Base-by-base conservation (phyloP, 2,113 vertebrate species). In the Anser brachyrhynchus region DNA sequence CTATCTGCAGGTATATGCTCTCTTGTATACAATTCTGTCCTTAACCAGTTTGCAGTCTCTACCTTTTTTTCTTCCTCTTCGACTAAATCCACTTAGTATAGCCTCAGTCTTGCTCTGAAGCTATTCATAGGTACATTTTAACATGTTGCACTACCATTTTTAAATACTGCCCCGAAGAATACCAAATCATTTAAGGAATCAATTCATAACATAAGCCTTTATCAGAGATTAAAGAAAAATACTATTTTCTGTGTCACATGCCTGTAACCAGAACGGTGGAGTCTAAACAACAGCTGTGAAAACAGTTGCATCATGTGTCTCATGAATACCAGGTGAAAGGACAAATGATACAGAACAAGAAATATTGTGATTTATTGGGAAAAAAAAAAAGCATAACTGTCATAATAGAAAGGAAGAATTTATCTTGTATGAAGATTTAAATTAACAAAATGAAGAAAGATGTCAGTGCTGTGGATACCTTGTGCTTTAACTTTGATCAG, bases 401-500 rank as follows among this genome's bases (percentile, higher is more conserved):
- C 61, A 78, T 22, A 59, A 64, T 37, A 78, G 25, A 88, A 62
- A 66, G 10, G 13, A 73, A 69, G 72, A 41, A 58, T 4, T 1
- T 25, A 51, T 33, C 18, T 44, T 41, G 11, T 62, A 91, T 49
- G 26, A 89, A 52, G 55, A 73, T 14, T 23, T 59, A 21, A 85
- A 74, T 59, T 39, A 78, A 78, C 31, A 70, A 85, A 82, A 82
- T 74, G 41, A 74, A n/a, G 41, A 43, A 77, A 81, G 16, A 69
- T 21, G 15, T 15, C 43, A 57, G 41, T 46, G 23, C 23, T 26
- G 17, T 28, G 28, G 8, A 52, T 91, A 66, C 3, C 39, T 28
- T 28, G 39, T 57, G 69, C 76, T 84, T 89, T 69, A 72, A 90
- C 58, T 82, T 84, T 21, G 25, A 89, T 61, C 66, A 82, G 43